Evolutionary conservation across 2,113 vertebrate genomes (phyloP).

Genomic region (Chunga burmeisteri): DNA sequence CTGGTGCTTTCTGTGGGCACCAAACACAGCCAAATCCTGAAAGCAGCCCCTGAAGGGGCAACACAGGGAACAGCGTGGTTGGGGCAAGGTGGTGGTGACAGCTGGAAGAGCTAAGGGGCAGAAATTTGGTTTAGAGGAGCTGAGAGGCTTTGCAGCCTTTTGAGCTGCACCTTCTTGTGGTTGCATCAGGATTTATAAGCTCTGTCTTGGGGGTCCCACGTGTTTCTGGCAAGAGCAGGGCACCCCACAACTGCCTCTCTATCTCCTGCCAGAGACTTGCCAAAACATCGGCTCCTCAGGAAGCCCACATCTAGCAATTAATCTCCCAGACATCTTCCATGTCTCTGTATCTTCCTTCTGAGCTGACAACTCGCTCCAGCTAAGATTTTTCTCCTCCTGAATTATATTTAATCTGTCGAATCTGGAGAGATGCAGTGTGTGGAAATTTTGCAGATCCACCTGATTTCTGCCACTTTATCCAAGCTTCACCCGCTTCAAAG

Average conservation of each 20-base stretch:
- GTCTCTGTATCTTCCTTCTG: slow-evolving; percentile 17
- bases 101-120: neutral
- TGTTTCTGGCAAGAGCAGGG: neutral
- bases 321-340: slow-evolving; percentile 1
- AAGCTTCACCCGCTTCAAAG: neutral
- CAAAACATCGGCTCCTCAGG: fast-evolving
- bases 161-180: neutral
- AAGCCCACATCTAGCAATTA: neutral
- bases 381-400: slow-evolving; percentile 23
- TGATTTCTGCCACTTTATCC: neutral
- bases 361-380: neutral
- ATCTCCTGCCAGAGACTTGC: neutral
- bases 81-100: fast-evolving
- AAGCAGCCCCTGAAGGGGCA: neutral
- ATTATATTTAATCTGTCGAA: neutral
- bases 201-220: neutral
- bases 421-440: neutral
- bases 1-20: neutral
- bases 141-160: neutral
- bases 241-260: neutral
- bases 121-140: neutral
- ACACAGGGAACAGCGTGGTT: fast-evolving
- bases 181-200: neutral
- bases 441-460: neutral
- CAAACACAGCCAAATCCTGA: neutral